Base-by-base conservation (phyloP, 2,888 invertebrate species). In the Aelia acuminata region DNA sequence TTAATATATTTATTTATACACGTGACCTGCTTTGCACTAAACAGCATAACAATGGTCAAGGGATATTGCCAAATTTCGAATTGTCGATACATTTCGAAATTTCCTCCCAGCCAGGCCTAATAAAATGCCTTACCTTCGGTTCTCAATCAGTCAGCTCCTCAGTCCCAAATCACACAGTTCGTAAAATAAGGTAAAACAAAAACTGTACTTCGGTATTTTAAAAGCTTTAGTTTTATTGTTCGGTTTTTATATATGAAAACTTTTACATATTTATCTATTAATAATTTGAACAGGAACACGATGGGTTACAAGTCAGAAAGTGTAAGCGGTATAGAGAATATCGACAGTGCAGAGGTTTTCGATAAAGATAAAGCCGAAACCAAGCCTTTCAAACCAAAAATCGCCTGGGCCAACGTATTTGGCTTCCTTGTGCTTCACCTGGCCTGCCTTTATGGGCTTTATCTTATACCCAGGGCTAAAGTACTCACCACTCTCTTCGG, bases 381-480 rank as follows among this genome's bases (percentile, higher is more conserved):
- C 39, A 47, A 80, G 43, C 39, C 80, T 4, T 80, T 80, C 80
- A 80, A 80, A 80, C 43, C 80, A n/a, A 80, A 47, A 57, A 93
- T 95, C 22, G 95, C 95, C 4, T 95, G 95, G 95, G 93, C 92
- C 90, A 95, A 95, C 91, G 94, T 93, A 0, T 93, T 95, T 31
- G 94, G 94, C 50, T 95, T 95, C 91, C 89, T 94, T 3, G 88
- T 93, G 13, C 91, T 95, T 85, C 95, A 95, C 91, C n/a, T 93
- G 11, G 91, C 92, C 8, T 94, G 93, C 0, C 7, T 93, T 26
- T 94, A 93, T 92, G 94, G 94, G 63, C 20, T 85, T 3, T 48
- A 15, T 15, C 43, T 80, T 3, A 7, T 35, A 10, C 35, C 8
- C 22, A 80, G 20, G 10, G 80, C 43, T 43, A 80, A n/a, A 22